Percentiles rank a stretch among this genome's conserved stretches.
phyloP scores from a whole-genome alignment of 2,888 invertebrate species.

The Baronia brevicornis region DNA sequence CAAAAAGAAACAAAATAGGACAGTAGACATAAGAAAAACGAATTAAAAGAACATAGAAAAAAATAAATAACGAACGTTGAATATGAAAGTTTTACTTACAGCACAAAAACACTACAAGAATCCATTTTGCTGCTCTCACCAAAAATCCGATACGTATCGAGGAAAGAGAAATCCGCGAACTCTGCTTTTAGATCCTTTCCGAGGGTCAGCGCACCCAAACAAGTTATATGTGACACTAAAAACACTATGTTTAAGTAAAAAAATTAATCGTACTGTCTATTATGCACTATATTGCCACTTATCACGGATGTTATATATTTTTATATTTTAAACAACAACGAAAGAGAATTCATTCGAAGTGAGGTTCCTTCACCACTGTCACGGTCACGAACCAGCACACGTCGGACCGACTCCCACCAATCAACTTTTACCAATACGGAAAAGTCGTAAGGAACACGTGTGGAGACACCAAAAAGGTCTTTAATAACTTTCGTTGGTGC shows the following conservation, averaged over 20 bases:
- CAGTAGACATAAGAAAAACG: too few relatives aligned
- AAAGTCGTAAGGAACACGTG: conserved; percentile 23
- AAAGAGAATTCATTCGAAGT: conserved; percentile 18
- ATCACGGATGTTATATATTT: conserved; percentile 5
- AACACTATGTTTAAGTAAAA: conserved; percentile 17
- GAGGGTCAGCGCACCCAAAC: conserved; percentile 25
- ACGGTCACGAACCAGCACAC: conserved; percentile 24
- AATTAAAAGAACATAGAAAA: too few relatives aligned
- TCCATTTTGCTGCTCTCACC: conserved; percentile 30
- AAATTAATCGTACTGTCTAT: too few relatives aligned
- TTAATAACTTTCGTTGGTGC: conserved; percentile 16
- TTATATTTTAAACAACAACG: conserved; percentile 4
- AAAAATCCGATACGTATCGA: conserved; percentile 28
- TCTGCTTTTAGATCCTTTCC: conserved; percentile 24
- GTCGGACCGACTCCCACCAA: conserved; percentile 25
- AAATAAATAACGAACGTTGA: not conserved
- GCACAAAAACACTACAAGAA: conserved; percentile 18
- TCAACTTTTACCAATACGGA: conserved; percentile 25
- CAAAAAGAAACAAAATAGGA: too few relatives aligned
- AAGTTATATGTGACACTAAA: conserved; percentile 23
- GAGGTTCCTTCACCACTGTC: conserved; percentile 34
- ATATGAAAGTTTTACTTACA: conserved; percentile 28
- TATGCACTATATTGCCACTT: conserved; percentile 13
- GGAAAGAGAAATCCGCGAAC: conserved; percentile 31
- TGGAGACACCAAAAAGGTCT: conserved; percentile 7